These are phyloP conservation scores for Byasa hedistus DNA, from an alignment of 2,888 invertebrate genomes.

Conservation along the genomic window DNA sequence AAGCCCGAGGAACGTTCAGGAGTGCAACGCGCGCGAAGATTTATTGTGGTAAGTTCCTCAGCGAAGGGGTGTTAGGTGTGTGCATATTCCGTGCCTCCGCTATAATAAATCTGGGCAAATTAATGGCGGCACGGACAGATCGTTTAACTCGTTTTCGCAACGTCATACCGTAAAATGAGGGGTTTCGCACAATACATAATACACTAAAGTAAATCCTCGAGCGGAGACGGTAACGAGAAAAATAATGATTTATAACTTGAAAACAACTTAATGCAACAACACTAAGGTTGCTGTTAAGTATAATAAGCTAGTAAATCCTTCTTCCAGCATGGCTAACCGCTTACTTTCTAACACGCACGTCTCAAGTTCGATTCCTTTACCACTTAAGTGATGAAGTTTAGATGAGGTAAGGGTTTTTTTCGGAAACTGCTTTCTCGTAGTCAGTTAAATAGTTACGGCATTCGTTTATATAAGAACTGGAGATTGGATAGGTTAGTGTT, in stretches of 20 bases:
- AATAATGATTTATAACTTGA: conserved; percentile 18
- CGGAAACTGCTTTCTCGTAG: too few relatives aligned
- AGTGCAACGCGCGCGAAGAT: conserved; percentile 42
- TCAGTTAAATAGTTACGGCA: too few relatives aligned
- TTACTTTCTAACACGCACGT: too few relatives aligned
- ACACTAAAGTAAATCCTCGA: conserved; percentile 36
- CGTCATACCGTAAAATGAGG: conserved; percentile 69
- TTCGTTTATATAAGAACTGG: too few relatives aligned
- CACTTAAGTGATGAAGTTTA: too few relatives aligned
- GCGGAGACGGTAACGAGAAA: conserved; percentile 6
- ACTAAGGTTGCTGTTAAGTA: background rate
- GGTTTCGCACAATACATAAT: conserved; percentile 39
- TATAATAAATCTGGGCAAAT: conserved; percentile 74
- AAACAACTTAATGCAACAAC: conserved; percentile 6
- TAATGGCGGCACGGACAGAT: conserved; percentile 73
- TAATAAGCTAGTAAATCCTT: background rate
- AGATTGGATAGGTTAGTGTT: too few relatives aligned
- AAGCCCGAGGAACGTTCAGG: conserved; percentile 32
- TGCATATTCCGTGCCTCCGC: conserved; percentile 53
- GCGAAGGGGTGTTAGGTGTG: conserved; percentile 40
- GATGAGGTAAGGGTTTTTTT: too few relatives aligned
- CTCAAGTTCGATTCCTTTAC: too few relatives aligned
- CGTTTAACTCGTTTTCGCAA: conserved; percentile 67
- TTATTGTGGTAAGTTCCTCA: conserved; percentile 38
- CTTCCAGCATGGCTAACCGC: too few relatives aligned